Conservation (phyloP, 1,140 invertebrate genomes). For the Oncopodura yosiiana region DNA sequence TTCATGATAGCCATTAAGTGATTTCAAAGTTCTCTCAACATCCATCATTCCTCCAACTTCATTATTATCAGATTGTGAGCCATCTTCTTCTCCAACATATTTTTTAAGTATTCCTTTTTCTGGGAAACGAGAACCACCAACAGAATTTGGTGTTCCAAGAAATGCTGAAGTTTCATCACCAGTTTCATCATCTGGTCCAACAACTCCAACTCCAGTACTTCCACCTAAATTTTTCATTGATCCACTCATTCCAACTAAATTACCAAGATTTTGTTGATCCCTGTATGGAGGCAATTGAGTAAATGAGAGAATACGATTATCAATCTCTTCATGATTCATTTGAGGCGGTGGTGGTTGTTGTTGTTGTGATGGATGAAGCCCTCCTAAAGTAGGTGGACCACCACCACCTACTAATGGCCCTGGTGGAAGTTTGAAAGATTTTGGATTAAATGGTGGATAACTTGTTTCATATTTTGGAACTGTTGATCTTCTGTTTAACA, state of each 20-base stretch:
- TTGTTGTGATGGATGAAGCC: slow-evolving; percentile 1
- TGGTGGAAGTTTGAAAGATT: slow-evolving; percentile 32
- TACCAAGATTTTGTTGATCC: slow-evolving; percentile 35
- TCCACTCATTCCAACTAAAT: slow-evolving; percentile 31
- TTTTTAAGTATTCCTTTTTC: slow-evolving; percentile 83
- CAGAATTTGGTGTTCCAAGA: slow-evolving; percentile 30
- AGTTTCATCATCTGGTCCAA: slow-evolving; percentile 29
- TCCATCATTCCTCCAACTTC: slow-evolving; percentile 52
- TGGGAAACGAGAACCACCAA: slow-evolving; percentile 66
- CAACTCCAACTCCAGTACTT: background rate
- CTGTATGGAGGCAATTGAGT: slow-evolving; percentile 35
- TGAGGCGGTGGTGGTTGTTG: slow-evolving; percentile 10
- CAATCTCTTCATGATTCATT: slow-evolving; percentile 31
- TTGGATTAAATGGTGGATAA: slow-evolving; percentile 31
- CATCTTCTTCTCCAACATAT: slow-evolving; percentile 62
- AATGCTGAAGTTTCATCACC: slow-evolving; percentile 36
- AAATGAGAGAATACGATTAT: slow-evolving; percentile 35
- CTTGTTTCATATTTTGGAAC: slow-evolving; percentile 30
- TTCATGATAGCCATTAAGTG: slow-evolving; percentile 82
- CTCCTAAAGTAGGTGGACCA: background rate
- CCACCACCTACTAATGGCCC: background rate
- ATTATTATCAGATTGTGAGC: slow-evolving; percentile 60
- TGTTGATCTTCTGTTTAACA: slow-evolving; percentile 25
- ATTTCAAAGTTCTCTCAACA: slow-evolving; percentile 57
- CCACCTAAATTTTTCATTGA: slow-evolving; percentile 34